Conservation (phyloP, 2,888 invertebrate species). For the Branchellion lobata region DNA sequence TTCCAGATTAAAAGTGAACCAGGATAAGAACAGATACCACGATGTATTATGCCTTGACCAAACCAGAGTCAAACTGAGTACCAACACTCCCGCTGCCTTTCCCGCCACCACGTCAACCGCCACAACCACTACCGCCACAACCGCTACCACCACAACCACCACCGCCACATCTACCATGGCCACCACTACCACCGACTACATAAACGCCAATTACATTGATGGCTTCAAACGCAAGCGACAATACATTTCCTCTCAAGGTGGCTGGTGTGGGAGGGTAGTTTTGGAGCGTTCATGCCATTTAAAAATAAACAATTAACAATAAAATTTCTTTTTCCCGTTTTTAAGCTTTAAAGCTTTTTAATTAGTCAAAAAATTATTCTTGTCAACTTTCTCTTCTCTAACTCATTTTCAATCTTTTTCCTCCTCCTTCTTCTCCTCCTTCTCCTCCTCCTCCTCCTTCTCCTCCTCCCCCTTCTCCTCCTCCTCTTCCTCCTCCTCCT, state of each 20-base stretch:
- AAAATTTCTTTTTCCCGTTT: background rate
- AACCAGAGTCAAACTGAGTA: slow-evolving; percentile 78
- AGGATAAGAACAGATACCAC: slow-evolving; percentile 72
- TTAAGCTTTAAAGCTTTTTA: background rate
- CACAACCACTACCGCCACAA: background rate
- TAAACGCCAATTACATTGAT: background rate
- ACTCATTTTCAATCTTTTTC: too few relatives aligned
- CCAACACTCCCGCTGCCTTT: background rate
- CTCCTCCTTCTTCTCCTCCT: background rate
- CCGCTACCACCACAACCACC: background rate
- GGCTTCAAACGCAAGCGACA: slow-evolving; percentile 4
- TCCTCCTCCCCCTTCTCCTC: background rate
- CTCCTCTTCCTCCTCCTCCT: background rate
- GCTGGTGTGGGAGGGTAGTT: background rate
- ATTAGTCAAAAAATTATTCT: background rate
- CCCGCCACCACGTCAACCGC: background rate
- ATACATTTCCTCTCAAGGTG: background rate
- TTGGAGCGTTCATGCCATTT: too few relatives aligned
- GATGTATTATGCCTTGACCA: slow-evolving; percentile 96
- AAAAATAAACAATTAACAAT: too few relatives aligned
- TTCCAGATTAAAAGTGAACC: slow-evolving; percentile 59
- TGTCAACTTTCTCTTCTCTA: background rate
- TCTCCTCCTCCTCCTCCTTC: background rate
- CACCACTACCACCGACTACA: background rate
- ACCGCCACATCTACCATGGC: background rate